Percentiles rank a stretch among this genome's conserved stretches.
Conservation (phyloP, 2,797 vertebrate genomes). For the Tenualosa ilisha region DNA sequence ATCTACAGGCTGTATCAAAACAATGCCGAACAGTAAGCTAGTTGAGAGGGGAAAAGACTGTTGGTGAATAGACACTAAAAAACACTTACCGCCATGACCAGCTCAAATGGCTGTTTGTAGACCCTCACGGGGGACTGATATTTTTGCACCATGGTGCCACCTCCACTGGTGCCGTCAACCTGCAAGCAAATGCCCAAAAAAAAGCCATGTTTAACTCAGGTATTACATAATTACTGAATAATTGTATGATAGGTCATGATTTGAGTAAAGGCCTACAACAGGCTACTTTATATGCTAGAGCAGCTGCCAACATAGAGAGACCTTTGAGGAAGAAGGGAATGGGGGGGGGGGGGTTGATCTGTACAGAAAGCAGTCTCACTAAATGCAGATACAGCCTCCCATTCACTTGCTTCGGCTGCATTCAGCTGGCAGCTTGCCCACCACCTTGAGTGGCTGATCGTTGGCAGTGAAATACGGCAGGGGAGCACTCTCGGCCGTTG, state of each 20-base stretch:
- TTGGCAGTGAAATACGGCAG: conserved; percentile 45
- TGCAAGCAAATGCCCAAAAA: conserved; percentile 45
- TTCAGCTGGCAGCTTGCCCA: conserved; percentile 35
- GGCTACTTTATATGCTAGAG: background rate
- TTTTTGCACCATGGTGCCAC: conserved; percentile 91
- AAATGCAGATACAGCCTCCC: conserved; percentile 33
- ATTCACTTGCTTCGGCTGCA: conserved; percentile 24
- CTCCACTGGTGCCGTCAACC: conserved; percentile 59
- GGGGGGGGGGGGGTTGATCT: conserved; percentile 14
- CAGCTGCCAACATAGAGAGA: conserved; percentile 1
- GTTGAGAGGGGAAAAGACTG: background rate
- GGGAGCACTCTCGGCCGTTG: conserved; percentile 24
- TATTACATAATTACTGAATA: conserved; percentile 7
- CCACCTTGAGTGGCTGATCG: background rate
- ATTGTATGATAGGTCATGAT: background rate
- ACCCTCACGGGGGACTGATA: conserved; percentile 96
- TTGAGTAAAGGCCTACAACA: background rate
- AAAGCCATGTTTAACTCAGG: background rate
- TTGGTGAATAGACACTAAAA: background rate
- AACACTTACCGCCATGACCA: conserved; percentile 97
- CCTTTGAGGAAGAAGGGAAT: background rate
- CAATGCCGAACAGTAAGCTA: background rate
- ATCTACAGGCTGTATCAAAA: background rate
- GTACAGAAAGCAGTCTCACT: conserved; percentile 1
- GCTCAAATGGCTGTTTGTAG: conserved; percentile 95